Evolutionary conservation across 2,113 vertebrate genomes (phyloP).

Genomic region (Calyptomena viridis): DNA sequence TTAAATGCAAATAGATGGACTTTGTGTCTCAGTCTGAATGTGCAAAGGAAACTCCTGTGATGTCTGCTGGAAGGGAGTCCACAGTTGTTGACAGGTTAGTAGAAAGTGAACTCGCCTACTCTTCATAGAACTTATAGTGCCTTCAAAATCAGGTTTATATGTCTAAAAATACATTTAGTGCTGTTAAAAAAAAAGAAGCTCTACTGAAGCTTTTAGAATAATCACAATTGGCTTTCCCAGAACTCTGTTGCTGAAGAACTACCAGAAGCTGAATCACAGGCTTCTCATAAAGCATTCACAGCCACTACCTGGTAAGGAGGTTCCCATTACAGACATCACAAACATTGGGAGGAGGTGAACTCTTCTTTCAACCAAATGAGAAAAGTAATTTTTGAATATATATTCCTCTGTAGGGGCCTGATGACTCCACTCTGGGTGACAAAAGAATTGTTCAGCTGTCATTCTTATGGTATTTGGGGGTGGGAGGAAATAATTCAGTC

Average conservation of each 20-base stretch:
- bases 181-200: background rate
- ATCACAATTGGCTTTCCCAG: background rate
- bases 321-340: background rate
- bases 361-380: background rate
- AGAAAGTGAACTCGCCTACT: background rate
- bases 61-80: background rate
- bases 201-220: background rate
- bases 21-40: background rate
- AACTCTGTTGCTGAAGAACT: background rate
- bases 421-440: background rate
- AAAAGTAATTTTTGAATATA: background rate
- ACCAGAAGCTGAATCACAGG: background rate
- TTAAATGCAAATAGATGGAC: background rate
- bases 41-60: background rate
- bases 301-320: background rate
- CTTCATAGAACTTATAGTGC: background rate
- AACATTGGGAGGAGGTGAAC: background rate
- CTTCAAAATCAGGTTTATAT: background rate
- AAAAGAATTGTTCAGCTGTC: background rate
- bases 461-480: background rate
- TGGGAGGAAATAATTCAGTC: background rate
- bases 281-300: background rate
- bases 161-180: background rate
- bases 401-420: background rate
- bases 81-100: accelerated